Conservation (phyloP, 2,888 invertebrate species). For the Agrilus cyanescens region DNA sequence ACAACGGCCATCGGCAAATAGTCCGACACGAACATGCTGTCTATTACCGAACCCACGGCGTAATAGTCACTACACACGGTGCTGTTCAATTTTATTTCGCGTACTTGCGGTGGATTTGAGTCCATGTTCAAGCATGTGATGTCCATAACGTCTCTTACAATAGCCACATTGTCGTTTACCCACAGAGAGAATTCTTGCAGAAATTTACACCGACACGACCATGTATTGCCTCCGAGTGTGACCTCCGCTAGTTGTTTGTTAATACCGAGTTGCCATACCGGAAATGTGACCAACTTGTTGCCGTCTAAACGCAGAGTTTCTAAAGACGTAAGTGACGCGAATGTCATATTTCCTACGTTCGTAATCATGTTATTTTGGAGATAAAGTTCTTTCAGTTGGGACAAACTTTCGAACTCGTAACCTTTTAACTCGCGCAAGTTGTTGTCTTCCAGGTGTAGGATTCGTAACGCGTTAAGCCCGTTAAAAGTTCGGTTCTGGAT, state of each 20-base stretch:
- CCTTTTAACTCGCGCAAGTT: constrained; percentile 67
- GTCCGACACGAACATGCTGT: constrained; percentile 69
- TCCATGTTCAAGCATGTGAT: constrained; percentile 74
- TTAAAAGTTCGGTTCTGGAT: constrained; percentile 87
- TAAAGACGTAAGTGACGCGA: constrained; percentile 63
- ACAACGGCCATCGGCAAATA: constrained; percentile 77
- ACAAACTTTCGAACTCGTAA: constrained; percentile 73
- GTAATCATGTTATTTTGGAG: constrained; percentile 75
- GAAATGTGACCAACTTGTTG: constrained; percentile 68
- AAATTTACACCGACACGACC: constrained; percentile 86
- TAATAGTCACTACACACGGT: constrained; percentile 81
- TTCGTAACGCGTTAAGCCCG: constrained; percentile 66
- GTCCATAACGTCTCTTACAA: constrained; percentile 65
- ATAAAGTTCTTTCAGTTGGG: constrained; percentile 68
- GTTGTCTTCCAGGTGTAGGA: constrained; percentile 77
- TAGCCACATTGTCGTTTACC: constrained; percentile 68
- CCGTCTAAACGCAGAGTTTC: constrained; percentile 73
- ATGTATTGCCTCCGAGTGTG: constrained; percentile 71
- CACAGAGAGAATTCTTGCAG: constrained; percentile 73
- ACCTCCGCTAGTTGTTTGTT: constrained; percentile 61
- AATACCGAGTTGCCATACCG: constrained; percentile 62
- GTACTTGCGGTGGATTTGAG: constrained; percentile 60
- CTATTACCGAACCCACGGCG: constrained; percentile 71
- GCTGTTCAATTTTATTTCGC: constrained; percentile 71
- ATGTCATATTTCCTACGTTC: constrained; percentile 68